Conservation (phyloP, 2,888 invertebrate species). For the Petrophora chlorosata region DNA sequence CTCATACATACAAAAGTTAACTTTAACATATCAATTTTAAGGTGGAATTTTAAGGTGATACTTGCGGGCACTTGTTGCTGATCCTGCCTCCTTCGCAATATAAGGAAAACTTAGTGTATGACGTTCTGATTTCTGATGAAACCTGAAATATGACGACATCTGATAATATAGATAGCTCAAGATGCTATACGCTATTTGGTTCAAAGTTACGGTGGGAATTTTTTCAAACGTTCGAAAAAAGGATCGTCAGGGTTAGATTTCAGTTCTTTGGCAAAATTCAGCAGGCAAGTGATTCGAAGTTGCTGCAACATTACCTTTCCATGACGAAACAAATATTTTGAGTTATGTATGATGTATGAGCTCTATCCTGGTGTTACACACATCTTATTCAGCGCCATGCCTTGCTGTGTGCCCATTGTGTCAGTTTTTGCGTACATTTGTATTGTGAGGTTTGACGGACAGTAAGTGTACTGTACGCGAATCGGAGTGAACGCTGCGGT, state of each 20-base stretch:
- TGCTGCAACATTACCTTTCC: too few species aligned
- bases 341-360: too few species aligned
- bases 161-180: conserved; percentile 1
- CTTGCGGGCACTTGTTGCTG: neutral
- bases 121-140: conserved; percentile 10
- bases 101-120: conserved; percentile 17
- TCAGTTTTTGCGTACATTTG: conserved; percentile 3
- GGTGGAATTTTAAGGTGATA: neutral
- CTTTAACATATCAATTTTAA: conserved; percentile 3
- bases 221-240: too few species aligned
- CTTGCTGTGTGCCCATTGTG: neutral
- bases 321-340: too few species aligned
- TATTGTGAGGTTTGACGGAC: neutral
- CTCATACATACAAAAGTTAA: neutral
- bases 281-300: too few species aligned
- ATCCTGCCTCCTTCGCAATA: conserved; percentile 14
- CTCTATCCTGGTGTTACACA: neutral
- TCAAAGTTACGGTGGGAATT: too few species aligned
- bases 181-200: too few species aligned
- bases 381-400: neutral
- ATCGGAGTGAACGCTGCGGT: conserved; percentile 9
- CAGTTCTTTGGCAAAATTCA: too few species aligned
- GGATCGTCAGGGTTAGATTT: too few species aligned
- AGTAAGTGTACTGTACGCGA: neutral
- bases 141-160: conserved; percentile 10